phyloP scores from a whole-genome alignment of 2,888 invertebrate genomes.

The Agonopterix heracliana region DNA sequence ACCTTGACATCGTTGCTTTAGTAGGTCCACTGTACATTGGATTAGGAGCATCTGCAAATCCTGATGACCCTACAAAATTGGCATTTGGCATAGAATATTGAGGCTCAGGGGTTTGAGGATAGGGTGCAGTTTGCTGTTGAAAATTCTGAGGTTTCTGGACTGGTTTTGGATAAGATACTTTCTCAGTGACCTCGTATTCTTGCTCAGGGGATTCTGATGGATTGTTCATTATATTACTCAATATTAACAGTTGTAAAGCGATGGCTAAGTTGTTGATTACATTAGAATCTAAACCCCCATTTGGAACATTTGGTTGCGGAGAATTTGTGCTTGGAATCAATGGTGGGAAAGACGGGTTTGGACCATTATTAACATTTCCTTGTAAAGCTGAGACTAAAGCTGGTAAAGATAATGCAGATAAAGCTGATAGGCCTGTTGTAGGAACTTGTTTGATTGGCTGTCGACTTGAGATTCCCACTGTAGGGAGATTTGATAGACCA shows the following conservation, averaged over 20 bases:
- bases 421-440: conserved; percentile 4
- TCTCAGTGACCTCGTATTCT: too few species aligned
- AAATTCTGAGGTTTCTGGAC: too few species aligned
- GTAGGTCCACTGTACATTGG: conserved; percentile 10
- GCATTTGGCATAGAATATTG: conserved; percentile 16
- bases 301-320: neutral
- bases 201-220: conserved; percentile 1
- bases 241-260: conserved; percentile 51
- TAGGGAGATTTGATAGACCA: neutral
- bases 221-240: conserved; percentile 49
- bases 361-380: neutral
- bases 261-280: conserved; percentile 59
- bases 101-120: neutral
- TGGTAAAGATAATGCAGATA: neutral
- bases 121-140: neutral
- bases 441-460: neutral
- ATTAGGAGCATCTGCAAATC: conserved; percentile 18
- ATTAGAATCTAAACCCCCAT: conserved; percentile 32
- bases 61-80: conserved; percentile 27
- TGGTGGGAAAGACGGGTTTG: neutral
- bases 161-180: too few species aligned
- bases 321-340: neutral
- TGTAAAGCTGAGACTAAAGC: neutral
- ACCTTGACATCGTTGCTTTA: conserved; percentile 15
- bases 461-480: neutral